Evolutionary conservation across 2,113 vertebrate genomes (phyloP).

Genomic region (Heptranchias perlo): DNA sequence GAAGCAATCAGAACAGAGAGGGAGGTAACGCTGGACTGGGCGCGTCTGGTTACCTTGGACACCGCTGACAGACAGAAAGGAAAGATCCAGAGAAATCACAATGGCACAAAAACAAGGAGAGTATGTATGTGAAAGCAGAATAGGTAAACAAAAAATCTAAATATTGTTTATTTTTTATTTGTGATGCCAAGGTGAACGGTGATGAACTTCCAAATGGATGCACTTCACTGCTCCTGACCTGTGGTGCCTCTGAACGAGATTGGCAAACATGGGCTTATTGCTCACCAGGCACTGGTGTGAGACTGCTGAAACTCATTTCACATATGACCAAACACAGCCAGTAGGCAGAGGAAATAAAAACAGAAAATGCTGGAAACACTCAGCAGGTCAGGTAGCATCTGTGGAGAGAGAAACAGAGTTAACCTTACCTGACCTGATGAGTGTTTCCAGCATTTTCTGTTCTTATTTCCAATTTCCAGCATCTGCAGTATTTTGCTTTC

Average conservation of each 20-base stretch:
- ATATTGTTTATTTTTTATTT: neutral
- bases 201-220: no score
- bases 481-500: no score
- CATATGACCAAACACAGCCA: neutral
- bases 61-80: slow-evolving; percentile 2
- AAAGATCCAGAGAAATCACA: neutral
- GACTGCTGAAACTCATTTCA: neutral
- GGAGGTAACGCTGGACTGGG: neutral
- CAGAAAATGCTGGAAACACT: no score
- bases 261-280: neutral
- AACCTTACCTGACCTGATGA: no score
- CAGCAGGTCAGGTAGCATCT: no score
- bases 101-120: neutral
- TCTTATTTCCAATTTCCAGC: no score
- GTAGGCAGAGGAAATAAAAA: no score
- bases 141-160: neutral
- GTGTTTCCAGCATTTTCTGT: no score
- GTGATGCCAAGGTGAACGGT: neutral
- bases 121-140: neutral
- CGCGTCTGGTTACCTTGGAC: slow-evolving; percentile 21
- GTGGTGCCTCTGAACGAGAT: neutral
- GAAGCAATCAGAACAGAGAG: neutral
- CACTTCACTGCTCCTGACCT: neutral
- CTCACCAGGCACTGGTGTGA: neutral
- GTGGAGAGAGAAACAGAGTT: no score